A percentile compares a stretch with the other conserved stretches of the same genome.
Conservation (phyloP, 2,888 invertebrate genomes). For the Craniophora ligustri region DNA sequence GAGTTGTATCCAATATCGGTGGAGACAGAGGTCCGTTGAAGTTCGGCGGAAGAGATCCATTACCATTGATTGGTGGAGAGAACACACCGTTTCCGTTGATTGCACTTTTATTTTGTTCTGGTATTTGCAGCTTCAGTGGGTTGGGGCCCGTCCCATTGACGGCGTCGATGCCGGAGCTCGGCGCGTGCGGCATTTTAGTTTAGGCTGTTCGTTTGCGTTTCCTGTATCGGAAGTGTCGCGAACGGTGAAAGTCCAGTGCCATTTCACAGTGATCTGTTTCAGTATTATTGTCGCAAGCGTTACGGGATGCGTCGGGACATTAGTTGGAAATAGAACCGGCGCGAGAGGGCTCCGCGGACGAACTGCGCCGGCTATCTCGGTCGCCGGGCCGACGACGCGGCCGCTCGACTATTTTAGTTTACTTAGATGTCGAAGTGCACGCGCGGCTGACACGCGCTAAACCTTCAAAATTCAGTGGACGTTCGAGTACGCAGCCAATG, state of each 20-base stretch:
- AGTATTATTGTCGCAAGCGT: slow-evolving; percentile 80
- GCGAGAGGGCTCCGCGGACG: slow-evolving; percentile 84
- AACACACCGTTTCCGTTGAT: slow-evolving; percentile 61
- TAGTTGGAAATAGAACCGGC: slow-evolving; percentile 87
- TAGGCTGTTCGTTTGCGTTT: slow-evolving; percentile 77
- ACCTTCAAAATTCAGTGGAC: slow-evolving; percentile 74
- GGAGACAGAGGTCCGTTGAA: slow-evolving; percentile 79
- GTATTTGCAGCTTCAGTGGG: slow-evolving; percentile 77
- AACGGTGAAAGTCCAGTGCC: slow-evolving; percentile 83
- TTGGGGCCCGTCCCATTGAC: slow-evolving; percentile 59
- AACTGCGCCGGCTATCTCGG: slow-evolving; percentile 86
- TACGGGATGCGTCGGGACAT: slow-evolving; percentile 80
- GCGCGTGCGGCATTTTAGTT: slow-evolving; percentile 76
- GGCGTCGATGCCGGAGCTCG: slow-evolving; percentile 56
- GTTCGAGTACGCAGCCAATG: slow-evolving; percentile 57
- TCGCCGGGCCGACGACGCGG: slow-evolving; percentile 81
- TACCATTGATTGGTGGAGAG: slow-evolving; percentile 64
- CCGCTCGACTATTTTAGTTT: slow-evolving; percentile 87
- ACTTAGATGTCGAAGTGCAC: slow-evolving; percentile 87
- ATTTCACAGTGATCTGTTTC: slow-evolving; percentile 79
- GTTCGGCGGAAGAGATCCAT: slow-evolving; percentile 67
- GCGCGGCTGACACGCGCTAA: slow-evolving; percentile 74
- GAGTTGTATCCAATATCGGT: slow-evolving; percentile 77
- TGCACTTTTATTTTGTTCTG: slow-evolving; percentile 66
- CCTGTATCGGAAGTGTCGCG: slow-evolving; percentile 82